Evolutionary conservation across 2,888 invertebrate genomes (phyloP), one percentile per base, ranked within the genome.

Genomic region (Criorhina ranunculi): DNA sequence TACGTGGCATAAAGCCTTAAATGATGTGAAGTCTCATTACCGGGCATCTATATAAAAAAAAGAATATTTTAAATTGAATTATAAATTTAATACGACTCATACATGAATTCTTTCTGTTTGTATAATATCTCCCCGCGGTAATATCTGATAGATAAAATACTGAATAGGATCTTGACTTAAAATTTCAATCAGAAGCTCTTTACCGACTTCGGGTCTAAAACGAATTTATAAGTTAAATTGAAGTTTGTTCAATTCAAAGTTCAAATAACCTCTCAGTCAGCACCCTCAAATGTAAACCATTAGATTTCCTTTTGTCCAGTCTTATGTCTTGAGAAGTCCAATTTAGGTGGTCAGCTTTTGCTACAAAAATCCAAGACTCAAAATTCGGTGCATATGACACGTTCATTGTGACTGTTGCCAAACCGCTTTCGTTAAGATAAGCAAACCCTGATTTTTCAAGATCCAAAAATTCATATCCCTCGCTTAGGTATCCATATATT

Each of bases 121-220:
- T 8, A 97, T 92, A 17, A 98, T 95, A 89, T 97, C 96, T 0
- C 98, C 98, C 69, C 98, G 94, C 2, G 97, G 97, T 85, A 98
- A 93, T 19, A 97, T 93, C 88, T 95, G 93, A 89, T 97, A 97
- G 87, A 94, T 95, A 53, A 97, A 93, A 86, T 96, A 94, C 83
- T 94, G 94, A 92, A 98, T 92, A 0, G 95, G 94, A 82, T 94
- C 94, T 0, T 96, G 96, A 0, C 96, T 95, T 85, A 95, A 95
- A 2, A 98, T 93, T 69, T 95, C 93, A 19, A 97, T 94, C 82
- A 95, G 94, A 60, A 97, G 93, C 85, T 96, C 95, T 79, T 94
- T 93, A 64, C 95, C 95, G 0, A 95, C 94, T 82, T 92, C 90
- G 0, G 94, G 93, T 44, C 92, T 93, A 12, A 33, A 35, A n/a